Percentiles rank a stretch among this genome's conserved stretches.
Evolutionary conservation across 2,888 invertebrate genomes (phyloP).

Genomic region (Argynnis bischoffii): DNA sequence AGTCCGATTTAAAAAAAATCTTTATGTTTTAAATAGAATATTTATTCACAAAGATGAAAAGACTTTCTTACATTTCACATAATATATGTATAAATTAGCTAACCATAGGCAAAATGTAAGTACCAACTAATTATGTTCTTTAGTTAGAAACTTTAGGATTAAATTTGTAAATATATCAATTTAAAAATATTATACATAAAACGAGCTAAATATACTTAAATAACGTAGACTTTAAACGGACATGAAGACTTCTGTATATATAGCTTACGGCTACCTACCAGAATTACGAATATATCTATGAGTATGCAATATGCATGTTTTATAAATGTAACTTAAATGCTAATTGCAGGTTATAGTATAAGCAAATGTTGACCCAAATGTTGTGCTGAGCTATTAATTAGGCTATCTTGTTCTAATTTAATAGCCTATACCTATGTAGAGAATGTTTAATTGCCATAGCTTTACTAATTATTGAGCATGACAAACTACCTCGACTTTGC

Average conservation of each 20-base stretch:
- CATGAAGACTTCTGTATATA: not conserved
- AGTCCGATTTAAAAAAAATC: too few relatives aligned
- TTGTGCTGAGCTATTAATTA: constrained; percentile 13
- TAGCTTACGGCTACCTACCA: not conserved
- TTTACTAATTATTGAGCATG: too few relatives aligned
- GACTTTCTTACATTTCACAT: too few relatives aligned
- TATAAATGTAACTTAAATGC: not conserved
- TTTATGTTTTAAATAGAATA: too few relatives aligned
- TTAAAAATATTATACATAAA: too few relatives aligned
- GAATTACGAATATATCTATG: not conserved
- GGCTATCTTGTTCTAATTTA: constrained; percentile 3
- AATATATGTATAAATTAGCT: too few relatives aligned
- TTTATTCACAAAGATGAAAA: too few relatives aligned
- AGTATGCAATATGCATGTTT: not conserved
- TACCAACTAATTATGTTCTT: too few relatives aligned
- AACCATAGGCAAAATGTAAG: too few relatives aligned
- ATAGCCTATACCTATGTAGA: not conserved
- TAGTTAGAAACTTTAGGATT: too few relatives aligned
- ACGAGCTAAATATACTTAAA: not conserved
- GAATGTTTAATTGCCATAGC: not conserved
- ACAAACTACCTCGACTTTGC: too few relatives aligned
- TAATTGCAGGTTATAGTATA: constrained; percentile 3
- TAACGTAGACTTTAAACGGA: not conserved
- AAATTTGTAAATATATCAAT: too few relatives aligned
- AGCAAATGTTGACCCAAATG: constrained; percentile 11